These are phyloP conservation scores for Tenualosa ilisha DNA, from an alignment of 2,797 vertebrate genomes.

Conservation along the genomic window DNA sequence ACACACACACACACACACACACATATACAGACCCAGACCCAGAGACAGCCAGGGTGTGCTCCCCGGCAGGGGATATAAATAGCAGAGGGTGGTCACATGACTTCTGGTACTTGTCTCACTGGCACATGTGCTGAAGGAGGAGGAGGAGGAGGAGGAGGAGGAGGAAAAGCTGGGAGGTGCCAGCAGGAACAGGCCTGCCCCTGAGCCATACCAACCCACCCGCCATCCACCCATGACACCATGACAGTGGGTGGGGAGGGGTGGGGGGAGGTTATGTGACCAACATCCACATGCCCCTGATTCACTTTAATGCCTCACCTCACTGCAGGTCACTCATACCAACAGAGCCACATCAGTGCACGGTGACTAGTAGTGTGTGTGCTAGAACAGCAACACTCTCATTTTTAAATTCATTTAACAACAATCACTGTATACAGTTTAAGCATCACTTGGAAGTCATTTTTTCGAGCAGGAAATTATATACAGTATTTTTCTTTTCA, in stretches of 20 bases:
- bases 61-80: conserved; percentile 58
- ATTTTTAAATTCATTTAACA: not conserved
- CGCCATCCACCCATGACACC: not conserved
- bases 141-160: conserved; percentile 54
- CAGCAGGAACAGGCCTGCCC: not conserved
- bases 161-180: conserved; percentile 43
- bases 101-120: conserved; percentile 35
- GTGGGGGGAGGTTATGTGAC: not conserved
- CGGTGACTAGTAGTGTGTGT: not conserved
- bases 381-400: not conserved
- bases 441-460: not conserved
- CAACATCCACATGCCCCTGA: not conserved
- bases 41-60: conserved; percentile 43
- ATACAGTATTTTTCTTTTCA: not conserved
- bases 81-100: conserved; percentile 64
- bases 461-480: too few relatives aligned
- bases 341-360: not conserved
- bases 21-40: not conserved
- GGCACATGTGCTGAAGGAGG: conserved; percentile 29
- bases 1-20: not conserved
- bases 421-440: not conserved
- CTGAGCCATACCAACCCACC: not conserved
- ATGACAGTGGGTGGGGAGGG: not conserved
- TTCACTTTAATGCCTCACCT: not conserved
- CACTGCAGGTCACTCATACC: not conserved